Evolutionary conservation across 2,113 vertebrate species (phyloP), one percentile per base, ranked within the genome.

Genomic region (Ceyx cyanopectus): DNA sequence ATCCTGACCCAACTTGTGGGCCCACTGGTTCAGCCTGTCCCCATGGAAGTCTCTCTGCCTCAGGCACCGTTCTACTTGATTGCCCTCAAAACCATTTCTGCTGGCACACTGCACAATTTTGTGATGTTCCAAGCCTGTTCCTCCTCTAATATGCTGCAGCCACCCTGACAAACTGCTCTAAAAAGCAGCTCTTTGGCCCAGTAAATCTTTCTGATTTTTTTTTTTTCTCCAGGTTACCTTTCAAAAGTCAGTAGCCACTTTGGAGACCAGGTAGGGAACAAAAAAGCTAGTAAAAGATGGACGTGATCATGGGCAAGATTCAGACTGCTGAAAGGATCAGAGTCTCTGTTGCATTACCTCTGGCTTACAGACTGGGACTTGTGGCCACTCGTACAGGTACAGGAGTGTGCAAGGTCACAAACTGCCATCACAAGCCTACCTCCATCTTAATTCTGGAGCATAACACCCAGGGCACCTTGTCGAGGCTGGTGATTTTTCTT

Each of bases 301-400:
- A 57, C 7, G 19, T 29, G 29, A 26, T 74, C 50, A 16, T 2
- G 2, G 16, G 9, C 21, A 50, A 65, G 50, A 85, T 34, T 50
- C 40, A 62, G n/a, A 51, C 14, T n/a, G 37, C 37, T 77, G 22
- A 74, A 43, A 12, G 14, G 19, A 54, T 14, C 13, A 18, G 46
- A 37, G 23, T 24, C 4, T 0, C 24, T 53, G 29, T n/a, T 21
- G 17, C 2, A 0, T 51, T 3, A 2, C 14, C 54, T 63, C 56
- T 54, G 53, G 29, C 23, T 57, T 30, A 27, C 0, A 0, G 58
- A 7, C 22, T 32, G 32, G 16, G 7, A 19, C 26, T 48, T 0
- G 0, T 21, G 65, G 24, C 22, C 3, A 0, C 61, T 43, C 20
- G 22, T 37, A 37, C 22, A 21, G 53, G 41, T 5, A 14, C 2